Conservation (phyloP, 2,888 invertebrate species). For the Tetranychus piercei region DNA sequence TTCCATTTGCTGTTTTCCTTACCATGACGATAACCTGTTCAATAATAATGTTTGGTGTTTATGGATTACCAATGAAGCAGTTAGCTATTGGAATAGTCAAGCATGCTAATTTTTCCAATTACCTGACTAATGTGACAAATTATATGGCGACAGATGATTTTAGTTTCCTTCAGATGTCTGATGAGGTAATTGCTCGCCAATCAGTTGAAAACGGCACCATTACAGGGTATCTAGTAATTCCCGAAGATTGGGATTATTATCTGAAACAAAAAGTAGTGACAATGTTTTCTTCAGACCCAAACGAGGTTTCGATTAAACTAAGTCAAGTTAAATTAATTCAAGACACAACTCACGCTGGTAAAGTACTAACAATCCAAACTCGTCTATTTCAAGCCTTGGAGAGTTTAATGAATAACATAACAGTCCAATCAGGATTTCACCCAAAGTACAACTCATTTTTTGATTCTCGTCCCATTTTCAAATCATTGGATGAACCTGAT, state of each 20-base stretch:
- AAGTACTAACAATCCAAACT: not conserved
- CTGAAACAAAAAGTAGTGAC: not conserved
- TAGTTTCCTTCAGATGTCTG: not conserved
- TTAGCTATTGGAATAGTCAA: not conserved
- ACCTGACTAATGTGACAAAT: not conserved
- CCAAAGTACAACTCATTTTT: not conserved
- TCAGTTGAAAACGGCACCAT: not conserved
- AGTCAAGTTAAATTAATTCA: not conserved
- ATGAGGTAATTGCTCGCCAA: not conserved
- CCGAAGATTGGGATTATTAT: not conserved
- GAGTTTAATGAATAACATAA: not conserved
- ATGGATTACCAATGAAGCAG: not conserved
- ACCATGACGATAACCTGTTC: not conserved
- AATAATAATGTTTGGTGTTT: not conserved
- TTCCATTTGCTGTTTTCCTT: not conserved
- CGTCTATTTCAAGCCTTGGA: not conserved
- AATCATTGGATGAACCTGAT: not conserved
- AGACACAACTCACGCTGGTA: not conserved
- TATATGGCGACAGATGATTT: not conserved
- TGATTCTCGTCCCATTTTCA: not conserved
- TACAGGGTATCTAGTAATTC: not conserved
- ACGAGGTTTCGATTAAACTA: not conserved
- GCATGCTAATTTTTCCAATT: not conserved
- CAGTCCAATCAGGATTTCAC: not conserved
- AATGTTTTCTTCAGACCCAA: not conserved